Evolutionary conservation across 2,888 invertebrate species (phyloP).

Genomic region (Bruchidius siliquastri): DNA sequence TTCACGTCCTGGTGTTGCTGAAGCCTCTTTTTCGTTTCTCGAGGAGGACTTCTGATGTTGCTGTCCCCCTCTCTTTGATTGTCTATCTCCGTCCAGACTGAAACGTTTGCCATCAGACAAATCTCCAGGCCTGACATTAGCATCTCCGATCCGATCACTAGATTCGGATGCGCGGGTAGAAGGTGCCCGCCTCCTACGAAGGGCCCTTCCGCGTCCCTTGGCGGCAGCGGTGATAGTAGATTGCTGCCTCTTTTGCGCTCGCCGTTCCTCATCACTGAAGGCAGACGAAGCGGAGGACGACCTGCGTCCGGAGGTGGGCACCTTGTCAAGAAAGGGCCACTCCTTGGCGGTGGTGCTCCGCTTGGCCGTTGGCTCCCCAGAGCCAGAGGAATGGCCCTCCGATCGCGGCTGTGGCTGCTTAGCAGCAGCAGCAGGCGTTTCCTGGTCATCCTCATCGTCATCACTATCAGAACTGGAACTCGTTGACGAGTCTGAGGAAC

Average conservation of each 20-base stretch:
- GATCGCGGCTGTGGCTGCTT: conserved; percentile 35
- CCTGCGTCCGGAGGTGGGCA: conserved; percentile 63
- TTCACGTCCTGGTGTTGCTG: conserved; percentile 52
- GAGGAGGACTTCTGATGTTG: conserved; percentile 43
- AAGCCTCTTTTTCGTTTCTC: conserved; percentile 28
- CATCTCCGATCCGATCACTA: conserved; percentile 65
- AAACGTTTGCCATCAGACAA: conserved; percentile 56
- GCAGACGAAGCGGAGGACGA: conserved; percentile 56
- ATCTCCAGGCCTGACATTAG: conserved; percentile 63
- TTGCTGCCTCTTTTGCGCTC: conserved; percentile 12
- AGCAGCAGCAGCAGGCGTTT: conserved; percentile 26
- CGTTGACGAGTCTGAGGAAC: conserved; percentile 49
- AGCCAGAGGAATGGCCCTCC: conserved; percentile 39
- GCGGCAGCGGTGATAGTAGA: conserved; percentile 14
- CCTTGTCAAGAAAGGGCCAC: conserved; percentile 79
- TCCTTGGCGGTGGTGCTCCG: conserved; percentile 52
- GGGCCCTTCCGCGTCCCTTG: conserved; percentile 15
- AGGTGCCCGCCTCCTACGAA: conserved; percentile 32
- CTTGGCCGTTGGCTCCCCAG: conserved; percentile 38
- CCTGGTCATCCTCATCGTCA: conserved; percentile 34
- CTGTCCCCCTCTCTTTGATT: conserved; percentile 3
- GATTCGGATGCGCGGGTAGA: conserved; percentile 39
- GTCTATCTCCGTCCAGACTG: conserved; percentile 34
- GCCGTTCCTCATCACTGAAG: conserved; percentile 37
- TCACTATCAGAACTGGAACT: conserved; percentile 59